Evolutionary conservation across 2,113 vertebrate species (phyloP), one percentile per base, ranked within the genome.

Genomic region (Pholis gunnellus): DNA sequence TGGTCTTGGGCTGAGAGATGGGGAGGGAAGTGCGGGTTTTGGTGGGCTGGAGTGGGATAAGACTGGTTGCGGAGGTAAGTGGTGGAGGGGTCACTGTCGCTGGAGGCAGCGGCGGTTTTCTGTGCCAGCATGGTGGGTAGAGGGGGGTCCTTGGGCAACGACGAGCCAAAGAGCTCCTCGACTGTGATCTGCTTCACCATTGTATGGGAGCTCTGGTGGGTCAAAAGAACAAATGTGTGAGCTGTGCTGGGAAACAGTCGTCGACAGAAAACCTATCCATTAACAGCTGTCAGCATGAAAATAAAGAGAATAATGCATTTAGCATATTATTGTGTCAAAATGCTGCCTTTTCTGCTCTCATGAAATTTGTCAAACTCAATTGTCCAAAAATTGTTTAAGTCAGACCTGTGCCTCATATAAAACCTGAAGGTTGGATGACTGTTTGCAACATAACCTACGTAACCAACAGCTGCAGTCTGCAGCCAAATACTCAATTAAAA

Each of bases 161-260:
- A 96, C 0, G 97, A 97, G 87, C 98, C 97, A 87, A 99, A 99
- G 46, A 99, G 94, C 75, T 99, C 98, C 94, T 99, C 98, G n/a
- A 99, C 97, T 3, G 98, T 99, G 91, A 99, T 97, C 92, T 99
- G 98, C 90, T 98, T 99, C 81, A 97, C 96, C 36, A 96, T 94
- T n/a, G 95, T 92, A 22, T 95, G 95, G 86, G 95, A 91, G 48
- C 88, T 93, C 97, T 99, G 92, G 10, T 8, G 57, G 57, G 65
- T 6, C 7, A 77, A 65, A 42, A 88, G 13, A 74, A 68, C 2
- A 69, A 59, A 75, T 3, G 11, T 54, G 38, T 71, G 40, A 66
- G 56, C 7, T 18, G 36, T n/a, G 34, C 22, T 69, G 15, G 10
- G 61, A 59, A 63, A 69, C 52, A n/a, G 50, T n/a, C 6, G 52